These are phyloP conservation scores for Eonycteris spelaea DNA, from an alignment of 2,113 vertebrate species.

Conservation along the genomic window DNA sequence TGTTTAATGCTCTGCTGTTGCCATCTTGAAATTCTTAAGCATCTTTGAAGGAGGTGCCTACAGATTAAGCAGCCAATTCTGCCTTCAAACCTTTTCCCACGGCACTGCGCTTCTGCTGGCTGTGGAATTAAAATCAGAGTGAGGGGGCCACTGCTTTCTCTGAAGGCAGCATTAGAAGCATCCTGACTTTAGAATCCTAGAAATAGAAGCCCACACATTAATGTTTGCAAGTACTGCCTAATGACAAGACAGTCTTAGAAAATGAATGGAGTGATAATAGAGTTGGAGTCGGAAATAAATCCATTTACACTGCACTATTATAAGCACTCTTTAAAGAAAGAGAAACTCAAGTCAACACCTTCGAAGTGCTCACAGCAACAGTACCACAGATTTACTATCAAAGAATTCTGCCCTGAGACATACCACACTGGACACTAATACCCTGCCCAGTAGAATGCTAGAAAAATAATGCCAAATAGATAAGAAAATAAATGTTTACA, in stretches of 20 bases:
- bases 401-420: not conserved
- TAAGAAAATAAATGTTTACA: not conserved
- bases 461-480: not conserved
- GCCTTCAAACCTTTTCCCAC: not conserved
- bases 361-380: not conserved
- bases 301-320: not conserved
- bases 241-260: not conserved
- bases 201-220: not conserved
- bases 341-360: not conserved
- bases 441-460: not conserved
- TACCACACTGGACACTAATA: too few species aligned
- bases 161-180: not conserved
- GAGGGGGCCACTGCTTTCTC: not conserved
- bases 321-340: not conserved
- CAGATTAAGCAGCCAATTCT: not conserved
- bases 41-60: not conserved
- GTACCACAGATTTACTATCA: not conserved
- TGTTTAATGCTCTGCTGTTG: not conserved
- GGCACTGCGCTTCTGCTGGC: too few species aligned
- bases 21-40: not conserved
- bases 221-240: not conserved
- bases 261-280: not conserved
- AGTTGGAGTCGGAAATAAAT: not conserved
- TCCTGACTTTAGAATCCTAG: not conserved
- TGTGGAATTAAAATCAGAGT: not conserved